These are phyloP conservation scores for Solea senegalensis DNA, from an alignment of 2,113 vertebrate genomes.

Conservation along the genomic window DNA sequence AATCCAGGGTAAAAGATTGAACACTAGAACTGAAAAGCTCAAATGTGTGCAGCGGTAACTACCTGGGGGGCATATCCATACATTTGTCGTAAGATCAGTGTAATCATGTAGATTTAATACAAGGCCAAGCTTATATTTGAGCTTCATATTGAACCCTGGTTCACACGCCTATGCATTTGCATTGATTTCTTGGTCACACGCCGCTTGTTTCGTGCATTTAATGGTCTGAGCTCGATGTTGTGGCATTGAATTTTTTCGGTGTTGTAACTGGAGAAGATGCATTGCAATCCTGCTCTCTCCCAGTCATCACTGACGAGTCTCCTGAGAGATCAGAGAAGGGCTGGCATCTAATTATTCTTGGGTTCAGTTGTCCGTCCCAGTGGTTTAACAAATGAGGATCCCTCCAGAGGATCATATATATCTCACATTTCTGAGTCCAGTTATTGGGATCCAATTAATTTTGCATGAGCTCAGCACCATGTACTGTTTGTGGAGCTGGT, in stretches of 20 bases:
- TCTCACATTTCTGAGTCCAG: constrained; percentile 36
- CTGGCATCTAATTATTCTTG: constrained; percentile 29
- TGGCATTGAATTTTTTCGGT: constrained; percentile 3
- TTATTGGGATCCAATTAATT: constrained; percentile 51
- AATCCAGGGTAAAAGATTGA: constrained; percentile 1
- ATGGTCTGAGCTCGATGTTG: background rate
- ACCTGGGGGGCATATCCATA: background rate
- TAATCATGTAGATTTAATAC: background rate
- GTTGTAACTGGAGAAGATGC: constrained; percentile 23
- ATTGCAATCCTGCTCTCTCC: constrained; percentile 25
- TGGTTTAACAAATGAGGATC: constrained; percentile 9
- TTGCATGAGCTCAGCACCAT: constrained; percentile 8
- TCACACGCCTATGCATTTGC: background rate
- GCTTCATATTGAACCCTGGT: background rate
- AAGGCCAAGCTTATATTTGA: background rate
- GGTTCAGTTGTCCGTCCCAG: constrained; percentile 8
- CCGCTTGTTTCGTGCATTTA: constrained; percentile 3
- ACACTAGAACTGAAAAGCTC: constrained; percentile 12
- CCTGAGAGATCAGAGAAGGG: constrained; percentile 25
- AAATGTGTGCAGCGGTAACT: constrained; percentile 20
- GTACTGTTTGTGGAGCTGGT: constrained; percentile 14
- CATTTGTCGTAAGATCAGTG: background rate
- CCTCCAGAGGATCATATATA: constrained; percentile 36
- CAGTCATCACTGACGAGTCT: constrained; percentile 25
- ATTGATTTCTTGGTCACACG: background rate